Percentiles rank a stretch among this genome's conserved stretches.
Conservation (phyloP, 2,888 invertebrate species). For the Sphaeridia pumilis region DNA sequence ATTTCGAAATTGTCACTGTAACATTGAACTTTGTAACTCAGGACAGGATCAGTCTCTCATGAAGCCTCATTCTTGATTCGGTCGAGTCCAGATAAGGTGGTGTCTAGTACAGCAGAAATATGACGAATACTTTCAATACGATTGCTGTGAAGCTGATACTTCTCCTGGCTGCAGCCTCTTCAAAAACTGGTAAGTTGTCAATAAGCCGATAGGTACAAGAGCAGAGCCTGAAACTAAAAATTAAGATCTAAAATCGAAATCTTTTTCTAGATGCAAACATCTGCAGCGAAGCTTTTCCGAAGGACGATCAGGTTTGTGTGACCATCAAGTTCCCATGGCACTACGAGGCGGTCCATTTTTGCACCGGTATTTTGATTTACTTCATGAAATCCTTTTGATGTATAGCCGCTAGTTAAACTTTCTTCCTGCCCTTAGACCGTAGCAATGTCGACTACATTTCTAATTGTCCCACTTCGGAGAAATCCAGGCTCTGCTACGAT, state of each 20-base stretch:
- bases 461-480: conserved; percentile 10
- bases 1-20: too few relatives aligned
- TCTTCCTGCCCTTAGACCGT: not conserved
- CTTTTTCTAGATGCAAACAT: not conserved
- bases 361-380: conserved; percentile 11
- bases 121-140: too few relatives aligned
- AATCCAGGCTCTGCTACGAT: conserved; percentile 8
- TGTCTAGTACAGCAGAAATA: too few relatives aligned
- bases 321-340: conserved; percentile 18
- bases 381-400: not conserved
- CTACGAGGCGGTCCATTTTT: conserved; percentile 16
- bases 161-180: too few relatives aligned
- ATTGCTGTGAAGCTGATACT: too few relatives aligned
- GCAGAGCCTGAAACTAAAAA: too few relatives aligned
- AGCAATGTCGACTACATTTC: conserved; percentile 11
- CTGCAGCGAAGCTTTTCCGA: conserved; percentile 16
- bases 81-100: too few relatives aligned
- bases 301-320: conserved; percentile 10
- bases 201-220: too few relatives aligned
- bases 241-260: not conserved
- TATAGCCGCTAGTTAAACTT: not conserved
- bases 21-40: too few relatives aligned
- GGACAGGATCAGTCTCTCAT: too few relatives aligned
- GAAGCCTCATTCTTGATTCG: too few relatives aligned
- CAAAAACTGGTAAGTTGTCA: too few relatives aligned